A percentile compares a stretch with the other conserved stretches of the same genome.
phyloP scores from a whole-genome alignment of 2,113 vertebrate species.

The Ceyx melanurus region DNA sequence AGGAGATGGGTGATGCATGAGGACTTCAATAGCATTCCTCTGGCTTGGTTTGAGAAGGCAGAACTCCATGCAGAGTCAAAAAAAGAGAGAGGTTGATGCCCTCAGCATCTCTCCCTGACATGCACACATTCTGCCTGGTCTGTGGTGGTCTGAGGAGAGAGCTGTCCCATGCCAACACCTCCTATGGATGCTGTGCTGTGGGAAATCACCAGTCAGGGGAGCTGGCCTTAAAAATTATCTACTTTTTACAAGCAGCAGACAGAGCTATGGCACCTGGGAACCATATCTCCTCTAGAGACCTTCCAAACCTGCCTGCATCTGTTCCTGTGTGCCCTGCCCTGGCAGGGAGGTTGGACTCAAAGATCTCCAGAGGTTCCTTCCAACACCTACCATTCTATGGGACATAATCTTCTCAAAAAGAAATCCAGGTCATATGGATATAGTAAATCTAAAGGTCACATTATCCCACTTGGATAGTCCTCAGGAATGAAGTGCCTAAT shows the following conservation, averaged over 20 bases:
- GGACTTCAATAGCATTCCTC: not conserved
- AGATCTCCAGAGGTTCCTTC: no score
- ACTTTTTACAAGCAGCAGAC: not conserved
- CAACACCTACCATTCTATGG: not conserved
- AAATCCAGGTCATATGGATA: not conserved
- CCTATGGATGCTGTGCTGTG: not conserved
- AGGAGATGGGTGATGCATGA: not conserved
- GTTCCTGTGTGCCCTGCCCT: no score
- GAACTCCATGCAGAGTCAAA: not conserved
- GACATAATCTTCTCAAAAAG: not conserved
- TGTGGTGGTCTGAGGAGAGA: not conserved
- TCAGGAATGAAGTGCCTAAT: not conserved
- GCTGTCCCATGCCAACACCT: not conserved
- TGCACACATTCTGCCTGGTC: not conserved
- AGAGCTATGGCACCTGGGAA: not conserved
- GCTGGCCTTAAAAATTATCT: not conserved
- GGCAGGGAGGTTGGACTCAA: no score
- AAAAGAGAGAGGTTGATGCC: not conserved
- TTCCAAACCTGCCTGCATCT: no score
- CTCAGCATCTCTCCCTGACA: no score
- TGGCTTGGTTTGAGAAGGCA: not conserved
- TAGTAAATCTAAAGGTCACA: not conserved
- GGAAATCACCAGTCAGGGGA: rapidly evolving
- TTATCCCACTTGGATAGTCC: not conserved
- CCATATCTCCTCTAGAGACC: not conserved